Percentiles rank a stretch among this genome's conserved stretches.
Conservation (phyloP, 2,113 vertebrate genomes). For the Pedetes capensis region DNA sequence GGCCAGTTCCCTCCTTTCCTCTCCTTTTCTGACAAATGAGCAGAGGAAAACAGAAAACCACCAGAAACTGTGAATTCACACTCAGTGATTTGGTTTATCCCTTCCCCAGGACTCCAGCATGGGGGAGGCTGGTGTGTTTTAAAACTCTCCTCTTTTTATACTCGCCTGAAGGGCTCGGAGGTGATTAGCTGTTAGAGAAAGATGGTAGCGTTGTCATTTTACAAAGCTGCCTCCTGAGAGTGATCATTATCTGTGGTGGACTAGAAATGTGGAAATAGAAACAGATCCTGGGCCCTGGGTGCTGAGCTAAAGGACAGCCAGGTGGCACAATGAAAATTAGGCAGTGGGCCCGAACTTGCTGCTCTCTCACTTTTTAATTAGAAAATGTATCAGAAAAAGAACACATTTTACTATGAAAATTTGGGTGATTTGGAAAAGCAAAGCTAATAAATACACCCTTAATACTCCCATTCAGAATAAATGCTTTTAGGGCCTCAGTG, state of each 20-base stretch:
- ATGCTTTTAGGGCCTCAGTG: not conserved
- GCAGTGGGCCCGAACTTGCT: not conserved
- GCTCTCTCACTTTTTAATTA: not conserved
- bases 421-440: conserved; percentile 36
- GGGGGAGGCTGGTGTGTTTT: not conserved
- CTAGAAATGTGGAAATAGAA: not conserved
- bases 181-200: conserved; percentile 26
- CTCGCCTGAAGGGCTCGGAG: no score
- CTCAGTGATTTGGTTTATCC: not conserved
- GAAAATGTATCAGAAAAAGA: not conserved
- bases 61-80: not conserved
- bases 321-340: not conserved
- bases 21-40: not conserved
- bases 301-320: not conserved
- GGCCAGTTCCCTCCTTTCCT: not conserved
- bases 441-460: not conserved
- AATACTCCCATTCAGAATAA: not conserved
- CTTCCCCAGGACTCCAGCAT: not conserved
- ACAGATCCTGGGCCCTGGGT: not conserved
- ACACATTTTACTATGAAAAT: not conserved
- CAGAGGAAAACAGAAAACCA: not conserved
- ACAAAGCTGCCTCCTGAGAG: not conserved
- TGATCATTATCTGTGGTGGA: not conserved
- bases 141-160: no score
- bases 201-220: not conserved